These are phyloP conservation scores for Glaucidium brasilianum DNA, from an alignment of 2,113 vertebrate species.

Conservation along the genomic window DNA sequence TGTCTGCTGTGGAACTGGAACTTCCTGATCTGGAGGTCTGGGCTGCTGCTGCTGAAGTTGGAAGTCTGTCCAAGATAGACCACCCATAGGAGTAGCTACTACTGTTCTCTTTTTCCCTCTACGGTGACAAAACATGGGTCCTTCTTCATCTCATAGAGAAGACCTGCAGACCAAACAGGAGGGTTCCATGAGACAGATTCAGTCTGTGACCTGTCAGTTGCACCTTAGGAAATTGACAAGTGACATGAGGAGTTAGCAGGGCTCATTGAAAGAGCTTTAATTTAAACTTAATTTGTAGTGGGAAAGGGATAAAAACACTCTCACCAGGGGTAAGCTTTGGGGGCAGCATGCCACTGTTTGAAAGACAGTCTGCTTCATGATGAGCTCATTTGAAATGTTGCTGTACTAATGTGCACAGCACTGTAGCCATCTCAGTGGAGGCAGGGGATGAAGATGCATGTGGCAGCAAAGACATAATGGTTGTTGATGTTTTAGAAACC, in stretches of 20 bases:
- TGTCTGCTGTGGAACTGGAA: not conserved
- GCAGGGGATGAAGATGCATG: too few relatives aligned
- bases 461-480: not conserved
- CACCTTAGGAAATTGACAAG: not conserved
- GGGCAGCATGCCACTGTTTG: fast-evolving
- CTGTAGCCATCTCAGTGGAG: not conserved
- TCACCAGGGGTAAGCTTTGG: not conserved
- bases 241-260: not conserved
- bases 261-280: not conserved
- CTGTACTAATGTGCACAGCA: not conserved
- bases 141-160: not conserved
- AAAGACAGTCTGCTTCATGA: not conserved
- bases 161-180: not conserved
- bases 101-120: not conserved
- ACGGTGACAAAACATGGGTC: not conserved
- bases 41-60: not conserved
- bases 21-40: not conserved
- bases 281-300: not conserved
- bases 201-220: not conserved
- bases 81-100: not conserved
- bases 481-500: not conserved
- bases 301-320: not conserved
- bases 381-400: not conserved
- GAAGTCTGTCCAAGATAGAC: not conserved
- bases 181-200: not conserved